These are phyloP conservation scores for Albula goreensis DNA, from an alignment of 2,113 vertebrate species.

Conservation along the genomic window DNA sequence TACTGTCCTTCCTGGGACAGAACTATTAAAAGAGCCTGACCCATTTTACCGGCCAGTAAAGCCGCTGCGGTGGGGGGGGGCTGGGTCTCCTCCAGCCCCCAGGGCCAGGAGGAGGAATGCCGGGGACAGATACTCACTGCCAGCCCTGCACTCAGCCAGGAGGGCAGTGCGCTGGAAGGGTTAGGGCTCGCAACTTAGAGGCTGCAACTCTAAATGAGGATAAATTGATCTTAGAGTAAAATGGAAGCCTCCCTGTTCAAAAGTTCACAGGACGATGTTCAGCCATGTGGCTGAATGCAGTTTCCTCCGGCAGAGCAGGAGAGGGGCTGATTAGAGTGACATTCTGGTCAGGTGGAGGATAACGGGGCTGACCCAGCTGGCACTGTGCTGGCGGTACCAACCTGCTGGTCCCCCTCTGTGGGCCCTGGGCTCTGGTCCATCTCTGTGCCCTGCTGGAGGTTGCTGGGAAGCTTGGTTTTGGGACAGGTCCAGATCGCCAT, in stretches of 20 bases:
- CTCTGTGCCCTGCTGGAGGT: slow-evolving; percentile 37
- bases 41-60: slow-evolving; percentile 35
- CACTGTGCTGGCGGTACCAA: slow-evolving; percentile 32
- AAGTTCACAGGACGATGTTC: too few species aligned
- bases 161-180: too few species aligned
- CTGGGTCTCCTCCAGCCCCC: neutral
- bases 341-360: too few species aligned
- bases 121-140: too few species aligned
- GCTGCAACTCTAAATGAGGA: too few species aligned
- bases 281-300: too few species aligned
- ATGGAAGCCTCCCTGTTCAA: too few species aligned
- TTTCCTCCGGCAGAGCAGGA: too few species aligned
- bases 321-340: too few species aligned
- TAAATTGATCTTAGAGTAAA: too few species aligned
- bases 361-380: neutral
- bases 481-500: neutral
- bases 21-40: slow-evolving; percentile 38
- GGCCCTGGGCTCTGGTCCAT: slow-evolving; percentile 29
- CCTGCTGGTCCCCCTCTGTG: slow-evolving; percentile 27
- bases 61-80: slow-evolving; percentile 31
- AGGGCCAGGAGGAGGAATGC: neutral
- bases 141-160: too few species aligned
- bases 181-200: too few species aligned
- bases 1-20: slow-evolving; percentile 32
- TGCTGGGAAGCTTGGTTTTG: slow-evolving; percentile 37